Percentiles rank a stretch among this genome's conserved stretches.
Evolutionary conservation across 92 coral and sea anemone species (phyloP).

Genomic region (Meandrina meandrites): DNA sequence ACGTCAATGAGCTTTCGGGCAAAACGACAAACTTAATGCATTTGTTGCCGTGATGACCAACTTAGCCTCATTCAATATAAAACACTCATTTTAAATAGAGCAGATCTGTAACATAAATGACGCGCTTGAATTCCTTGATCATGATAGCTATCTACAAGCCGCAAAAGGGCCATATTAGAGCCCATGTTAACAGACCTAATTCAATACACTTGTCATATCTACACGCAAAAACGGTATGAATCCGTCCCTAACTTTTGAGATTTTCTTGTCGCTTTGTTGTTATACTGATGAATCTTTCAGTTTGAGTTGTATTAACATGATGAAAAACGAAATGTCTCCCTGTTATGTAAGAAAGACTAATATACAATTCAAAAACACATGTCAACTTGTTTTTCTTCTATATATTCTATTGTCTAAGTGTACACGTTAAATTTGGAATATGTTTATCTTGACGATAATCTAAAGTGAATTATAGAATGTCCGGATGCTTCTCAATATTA

Average conservation of each 20-base stretch:
- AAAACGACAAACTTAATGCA: background rate
- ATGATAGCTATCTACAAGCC: conserved; percentile 6
- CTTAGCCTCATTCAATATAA: conserved; percentile 9
- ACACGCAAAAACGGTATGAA: conserved; percentile 22
- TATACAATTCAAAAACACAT: background rate
- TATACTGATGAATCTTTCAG: background rate
- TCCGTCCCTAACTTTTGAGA: background rate
- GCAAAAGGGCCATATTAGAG: background rate
- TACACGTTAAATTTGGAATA: conserved; percentile 23
- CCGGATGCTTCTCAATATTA: conserved; percentile 29
- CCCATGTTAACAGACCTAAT: background rate
- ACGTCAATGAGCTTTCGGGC: background rate
- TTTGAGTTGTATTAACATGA: background rate
- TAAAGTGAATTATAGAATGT: conserved; percentile 16
- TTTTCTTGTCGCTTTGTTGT: background rate
- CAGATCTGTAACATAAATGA: background rate
- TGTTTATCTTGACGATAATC: conserved; percentile 27
- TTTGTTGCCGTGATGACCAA: conserved; percentile 16
- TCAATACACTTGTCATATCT: conserved; percentile 2
- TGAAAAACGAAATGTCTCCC: background rate
- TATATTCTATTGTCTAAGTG: conserved; percentile 31
- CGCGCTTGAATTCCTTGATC: background rate
- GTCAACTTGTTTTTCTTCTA: background rate
- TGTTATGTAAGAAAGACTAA: background rate
- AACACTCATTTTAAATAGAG: conserved; percentile 15